Evolutionary conservation across 30 jellyfish, hydroid and myxozoan species (phyloP).

Genomic region (Chrysaora quinquecirrha): DNA sequence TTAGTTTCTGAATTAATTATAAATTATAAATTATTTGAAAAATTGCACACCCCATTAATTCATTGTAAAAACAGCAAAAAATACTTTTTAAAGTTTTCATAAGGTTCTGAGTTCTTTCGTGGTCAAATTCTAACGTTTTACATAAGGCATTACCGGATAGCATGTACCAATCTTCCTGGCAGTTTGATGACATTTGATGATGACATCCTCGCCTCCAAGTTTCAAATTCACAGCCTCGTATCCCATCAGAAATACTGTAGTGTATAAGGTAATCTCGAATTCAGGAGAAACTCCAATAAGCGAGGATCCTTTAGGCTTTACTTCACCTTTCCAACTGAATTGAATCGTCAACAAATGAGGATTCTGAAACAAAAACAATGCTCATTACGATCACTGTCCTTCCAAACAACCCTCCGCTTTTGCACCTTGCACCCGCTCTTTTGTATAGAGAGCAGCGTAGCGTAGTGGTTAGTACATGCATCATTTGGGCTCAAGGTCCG

Average conservation of each 20-base stretch:
- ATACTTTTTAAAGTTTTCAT: no score
- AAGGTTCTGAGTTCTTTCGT: no score
- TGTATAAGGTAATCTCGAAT: conserved; percentile 85
- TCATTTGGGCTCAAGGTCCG: no score
- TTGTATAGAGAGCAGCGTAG: no score
- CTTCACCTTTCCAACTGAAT: conserved; percentile 77
- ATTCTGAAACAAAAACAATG: conserved; percentile 50
- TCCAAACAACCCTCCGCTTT: not conserved
- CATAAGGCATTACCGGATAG: conserved; percentile 67
- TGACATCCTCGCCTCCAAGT: conserved; percentile 80
- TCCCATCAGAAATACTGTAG: conserved; percentile 73
- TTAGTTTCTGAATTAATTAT: no score
- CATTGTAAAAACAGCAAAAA: no score
- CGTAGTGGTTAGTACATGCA: no score
- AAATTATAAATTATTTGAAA: no score
- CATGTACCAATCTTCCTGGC: conserved; percentile 84
- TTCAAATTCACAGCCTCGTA: conserved; percentile 68
- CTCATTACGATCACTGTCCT: not conserved
- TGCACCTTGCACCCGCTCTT: no score
- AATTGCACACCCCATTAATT: no score
- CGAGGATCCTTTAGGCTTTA: conserved; percentile 82
- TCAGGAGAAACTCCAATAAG: conserved; percentile 96
- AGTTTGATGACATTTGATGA: conserved; percentile 77
- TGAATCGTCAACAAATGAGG: conserved; percentile 75
- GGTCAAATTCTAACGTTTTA: no score